These are phyloP conservation scores for Listronotus bonariensis DNA, from an alignment of 1,140 invertebrate genomes.

Conservation along the genomic window DNA sequence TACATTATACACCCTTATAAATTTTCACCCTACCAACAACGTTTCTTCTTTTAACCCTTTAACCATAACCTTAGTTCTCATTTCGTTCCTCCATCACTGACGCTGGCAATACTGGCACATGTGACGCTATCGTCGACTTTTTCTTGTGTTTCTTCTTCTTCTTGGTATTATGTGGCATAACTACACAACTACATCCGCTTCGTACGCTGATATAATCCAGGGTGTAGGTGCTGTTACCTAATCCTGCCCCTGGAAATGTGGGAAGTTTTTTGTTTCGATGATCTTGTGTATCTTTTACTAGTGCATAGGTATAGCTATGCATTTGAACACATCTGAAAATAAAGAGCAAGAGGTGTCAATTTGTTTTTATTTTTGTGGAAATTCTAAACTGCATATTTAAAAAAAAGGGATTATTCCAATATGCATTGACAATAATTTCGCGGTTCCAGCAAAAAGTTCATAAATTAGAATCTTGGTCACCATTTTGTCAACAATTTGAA, in stretches of 20 bases:
- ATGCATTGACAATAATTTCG: too few relatives aligned
- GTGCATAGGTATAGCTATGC: conserved; percentile 83
- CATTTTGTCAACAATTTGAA: too few relatives aligned
- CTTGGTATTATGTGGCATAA: conserved; percentile 55
- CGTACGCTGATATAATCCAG: conserved; percentile 82
- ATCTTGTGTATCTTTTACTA: conserved; percentile 63
- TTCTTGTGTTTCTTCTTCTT: conserved; percentile 45
- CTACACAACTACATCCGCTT: conserved; percentile 81
- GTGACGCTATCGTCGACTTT: conserved; percentile 8
- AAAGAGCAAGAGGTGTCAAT: neutral
- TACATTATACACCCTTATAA: too few relatives aligned
- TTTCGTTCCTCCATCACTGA: too few relatives aligned
- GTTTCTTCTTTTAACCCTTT: too few relatives aligned
- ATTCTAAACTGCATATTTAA: too few relatives aligned
- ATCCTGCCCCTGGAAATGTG: conserved; percentile 56
- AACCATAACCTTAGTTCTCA: too few relatives aligned
- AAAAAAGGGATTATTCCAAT: too few relatives aligned
- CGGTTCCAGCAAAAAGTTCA: too few relatives aligned
- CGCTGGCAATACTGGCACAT: too few relatives aligned
- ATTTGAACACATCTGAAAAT: conserved; percentile 71
- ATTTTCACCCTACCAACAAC: too few relatives aligned
- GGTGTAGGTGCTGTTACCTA: conserved; percentile 60
- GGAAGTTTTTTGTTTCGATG: conserved; percentile 57
- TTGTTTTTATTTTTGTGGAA: neutral
- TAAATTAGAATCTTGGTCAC: too few relatives aligned